Evolutionary conservation across 1,140 invertebrate species (phyloP), one percentile per base, ranked within the genome.

Genomic region (Tigriopus japonicus): DNA sequence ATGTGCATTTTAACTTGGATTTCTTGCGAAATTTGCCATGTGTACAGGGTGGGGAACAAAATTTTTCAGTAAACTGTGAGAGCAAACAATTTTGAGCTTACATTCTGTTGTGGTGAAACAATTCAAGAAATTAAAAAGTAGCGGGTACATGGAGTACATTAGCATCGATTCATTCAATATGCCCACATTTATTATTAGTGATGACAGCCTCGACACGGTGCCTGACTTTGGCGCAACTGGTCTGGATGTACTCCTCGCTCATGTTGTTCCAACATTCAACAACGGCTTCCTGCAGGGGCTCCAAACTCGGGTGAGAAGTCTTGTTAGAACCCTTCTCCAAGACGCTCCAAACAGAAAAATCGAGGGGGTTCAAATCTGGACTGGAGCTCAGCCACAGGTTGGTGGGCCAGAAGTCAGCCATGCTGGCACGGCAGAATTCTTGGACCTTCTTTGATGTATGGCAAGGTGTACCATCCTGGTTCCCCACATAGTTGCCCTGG

Each of bases 251-350:
- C 6, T 6, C 17, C 13, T 3, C 13, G 17, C 5, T 5, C 21
- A 54, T 6, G 6, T 54, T 54, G 52, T 6, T 15, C 52, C 52
- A 54, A 1, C 5, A 5, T 15, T 10, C 13, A 21, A 6, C 1
- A 15, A 43, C 35, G 14, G 42, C 1, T 3, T 1, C 3, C 56
- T 42, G 5, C 6, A 58, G 42, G 13, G 42, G 9, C 15, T 58
- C 23, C 6, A 40, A 6, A 14, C 9, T 42, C 9, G 21, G 15
- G n/a, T 54, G 23, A 51, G 35, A 19, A 60, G 12, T 60, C 35
- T n/a, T 58, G 41, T 42, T 63, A 14, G 19, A 49, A 17, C 41
- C 6, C 35, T 1, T 55, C 60, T 54, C 24, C 15, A 63, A 24
- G 23, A 1, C 5, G 13, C 1, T 12, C 17, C 7, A 23, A 12